Percentiles rank a stretch among this genome's conserved stretches.
Evolutionary conservation across 2,113 vertebrate genomes (phyloP).

Genomic region (Ursus arctos): DNA sequence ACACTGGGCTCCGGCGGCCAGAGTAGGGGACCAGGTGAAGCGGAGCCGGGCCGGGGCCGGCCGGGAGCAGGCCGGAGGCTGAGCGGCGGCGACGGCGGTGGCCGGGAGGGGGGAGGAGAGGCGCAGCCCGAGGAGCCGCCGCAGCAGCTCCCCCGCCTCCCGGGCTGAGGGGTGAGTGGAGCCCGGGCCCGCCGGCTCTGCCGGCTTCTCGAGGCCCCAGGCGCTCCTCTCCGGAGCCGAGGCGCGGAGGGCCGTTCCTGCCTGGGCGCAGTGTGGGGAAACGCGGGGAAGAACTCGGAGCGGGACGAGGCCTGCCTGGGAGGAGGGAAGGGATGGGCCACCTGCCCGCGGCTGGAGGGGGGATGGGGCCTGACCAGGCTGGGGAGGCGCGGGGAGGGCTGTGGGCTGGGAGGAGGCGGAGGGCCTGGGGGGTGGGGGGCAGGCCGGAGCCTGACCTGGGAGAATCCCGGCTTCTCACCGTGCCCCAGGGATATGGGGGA

Average conservation of each 20-base stretch:
- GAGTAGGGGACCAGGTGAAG: conserved; percentile 57
- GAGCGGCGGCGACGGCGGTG: conserved; percentile 60
- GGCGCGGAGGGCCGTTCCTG: not conserved
- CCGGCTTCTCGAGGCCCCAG: not conserved
- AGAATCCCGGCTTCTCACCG: not conserved
- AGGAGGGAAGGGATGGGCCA: not conserved
- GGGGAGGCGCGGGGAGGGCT: not conserved
- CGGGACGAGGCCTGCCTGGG: not conserved
- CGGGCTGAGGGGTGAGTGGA: conserved; percentile 80
- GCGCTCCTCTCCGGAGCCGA: not conserved
- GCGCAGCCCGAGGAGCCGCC: conserved; percentile 68
- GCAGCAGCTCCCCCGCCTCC: conserved; percentile 78
- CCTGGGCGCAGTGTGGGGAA: not conserved
- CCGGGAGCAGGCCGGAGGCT: conserved; percentile 58
- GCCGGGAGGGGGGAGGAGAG: conserved; percentile 76
- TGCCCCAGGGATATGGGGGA: not conserved
- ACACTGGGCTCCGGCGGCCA: conserved; percentile 79
- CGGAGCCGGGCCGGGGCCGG: conserved; percentile 27
- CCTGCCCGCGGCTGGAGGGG: not conserved
- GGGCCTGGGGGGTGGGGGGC: not conserved
- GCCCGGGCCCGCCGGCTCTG: conserved; percentile 43
- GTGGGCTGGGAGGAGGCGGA: not conserved
- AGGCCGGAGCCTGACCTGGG: not conserved
- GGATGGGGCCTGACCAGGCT: not conserved
- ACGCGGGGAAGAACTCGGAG: not conserved